Percentiles rank a stretch among this genome's conserved stretches.
Conservation (phyloP, 2,113 vertebrate genomes). For the Carollia perspicillata region DNA sequence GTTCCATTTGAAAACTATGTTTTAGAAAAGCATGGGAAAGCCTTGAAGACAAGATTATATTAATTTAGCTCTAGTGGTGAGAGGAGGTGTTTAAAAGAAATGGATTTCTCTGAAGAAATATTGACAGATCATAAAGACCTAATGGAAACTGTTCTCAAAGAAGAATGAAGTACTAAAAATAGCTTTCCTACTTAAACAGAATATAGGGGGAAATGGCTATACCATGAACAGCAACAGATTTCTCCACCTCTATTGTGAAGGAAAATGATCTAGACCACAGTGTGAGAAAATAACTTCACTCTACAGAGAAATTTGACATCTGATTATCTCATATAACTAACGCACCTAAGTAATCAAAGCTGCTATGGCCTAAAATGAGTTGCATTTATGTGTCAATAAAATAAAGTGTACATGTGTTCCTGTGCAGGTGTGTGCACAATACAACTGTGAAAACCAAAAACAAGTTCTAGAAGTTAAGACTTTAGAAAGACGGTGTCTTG, state of each 20-base stretch:
- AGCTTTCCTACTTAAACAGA: neutral
- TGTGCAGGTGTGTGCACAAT: accelerated
- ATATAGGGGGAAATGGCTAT: neutral
- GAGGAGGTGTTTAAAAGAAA: neutral
- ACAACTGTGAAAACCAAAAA: neutral
- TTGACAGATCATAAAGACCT: neutral
- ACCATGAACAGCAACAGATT: neutral
- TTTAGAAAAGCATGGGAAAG: neutral
- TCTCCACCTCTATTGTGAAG: neutral
- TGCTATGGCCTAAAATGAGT: neutral
- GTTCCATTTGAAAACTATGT: neutral
- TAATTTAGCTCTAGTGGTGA: neutral
- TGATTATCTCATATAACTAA: neutral
- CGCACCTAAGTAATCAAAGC: neutral
- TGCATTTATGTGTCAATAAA: neutral
- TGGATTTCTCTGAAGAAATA: neutral
- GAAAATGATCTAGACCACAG: neutral
- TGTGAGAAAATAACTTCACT: neutral
- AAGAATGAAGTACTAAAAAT: neutral
- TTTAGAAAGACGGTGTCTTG: neutral
- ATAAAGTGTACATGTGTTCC: neutral
- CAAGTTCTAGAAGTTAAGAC: neutral
- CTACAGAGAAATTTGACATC: neutral
- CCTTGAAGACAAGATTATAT: neutral
- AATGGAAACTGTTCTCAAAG: neutral